Base-by-base conservation (phyloP, 2,888 invertebrate genomes). In the Metellina segmentata region DNA sequence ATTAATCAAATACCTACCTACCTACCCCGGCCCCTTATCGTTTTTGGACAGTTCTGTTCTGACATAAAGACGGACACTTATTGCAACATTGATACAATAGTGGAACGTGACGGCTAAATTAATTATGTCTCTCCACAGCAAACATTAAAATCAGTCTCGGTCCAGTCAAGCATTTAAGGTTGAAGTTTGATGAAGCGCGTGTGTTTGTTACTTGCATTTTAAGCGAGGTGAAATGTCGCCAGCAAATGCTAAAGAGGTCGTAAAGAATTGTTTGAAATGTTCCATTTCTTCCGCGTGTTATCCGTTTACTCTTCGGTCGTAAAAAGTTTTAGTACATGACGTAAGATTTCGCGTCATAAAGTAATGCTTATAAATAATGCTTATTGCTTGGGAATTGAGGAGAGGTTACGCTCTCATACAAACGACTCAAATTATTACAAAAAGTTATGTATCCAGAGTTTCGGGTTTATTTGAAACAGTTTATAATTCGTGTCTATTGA, bases 251-350 rank as follows among this genome's bases (percentile, higher is more conserved):
- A 49, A 77, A 77, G 49, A 77, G 49, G 16, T 77, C 49, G 51
- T 77, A 77, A 77, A 51, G 49, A 13, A 77, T 49, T 77, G 77
- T 77, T 77, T 77, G n/a, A 48, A 77, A 16, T 77, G 49, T 49
- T 49, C 13, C 13, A 11, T 49, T 49, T 49, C 77, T 16, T 13
- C 49, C 11, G 7, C 11, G 34, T 16, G 9, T 72, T 72, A 8
- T 72, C 72, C 20, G 19, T 19, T 20, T 72, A 16, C 61, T 61
- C 8, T 11, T n/a, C 5, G 9, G 61, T 61, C 61, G 61, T 61
- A 61, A 61, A 61, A 61, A 61, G 16, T 61, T 61, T 61, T 61
- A 61, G 61, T 61, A 61, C 61, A 61, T 16, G 61, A 61, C 61
- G 61, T 61, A 61, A 61, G 61, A 61, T 61, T 61, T 61, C 61